Percentiles rank a stretch among this genome's conserved stretches.
Evolutionary conservation across 1,140 invertebrate species (phyloP).

Genomic region (Saccostrea cuccullata): DNA sequence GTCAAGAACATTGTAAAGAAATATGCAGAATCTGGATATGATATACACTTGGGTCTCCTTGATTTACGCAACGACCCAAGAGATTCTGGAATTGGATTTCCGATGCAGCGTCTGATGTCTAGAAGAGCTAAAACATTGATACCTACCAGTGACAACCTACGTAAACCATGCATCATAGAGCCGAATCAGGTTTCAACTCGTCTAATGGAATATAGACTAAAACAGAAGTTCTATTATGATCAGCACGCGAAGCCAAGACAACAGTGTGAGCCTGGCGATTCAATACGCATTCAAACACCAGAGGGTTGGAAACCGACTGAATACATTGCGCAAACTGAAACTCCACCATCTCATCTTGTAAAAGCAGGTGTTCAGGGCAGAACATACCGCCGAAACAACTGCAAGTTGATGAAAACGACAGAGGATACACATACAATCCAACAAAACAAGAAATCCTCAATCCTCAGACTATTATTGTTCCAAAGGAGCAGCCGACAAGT

Average conservation of each 20-base stretch:
- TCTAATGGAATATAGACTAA: neutral
- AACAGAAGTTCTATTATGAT: no score
- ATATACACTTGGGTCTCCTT: no score
- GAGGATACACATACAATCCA: conserved; percentile 30
- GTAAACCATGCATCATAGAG: conserved; percentile 19
- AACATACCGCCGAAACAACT: no score
- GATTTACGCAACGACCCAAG: conserved; percentile 50
- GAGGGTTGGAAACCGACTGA: no score
- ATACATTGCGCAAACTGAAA: no score
- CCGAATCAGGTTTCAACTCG: neutral
- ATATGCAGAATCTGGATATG: conserved; percentile 27
- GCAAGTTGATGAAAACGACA: conserved; percentile 27
- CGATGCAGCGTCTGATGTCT: conserved; percentile 51
- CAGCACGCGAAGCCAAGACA: no score
- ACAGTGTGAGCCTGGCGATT: no score
- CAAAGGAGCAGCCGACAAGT: neutral
- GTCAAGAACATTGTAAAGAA: conserved; percentile 31
- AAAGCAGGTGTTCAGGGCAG: no score
- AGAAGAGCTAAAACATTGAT: conserved; percentile 5
- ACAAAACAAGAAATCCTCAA: neutral
- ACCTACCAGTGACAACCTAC: neutral
- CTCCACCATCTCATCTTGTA: no score
- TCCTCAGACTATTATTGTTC: neutral
- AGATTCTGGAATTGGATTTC: conserved; percentile 38
- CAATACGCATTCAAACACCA: no score